These are phyloP conservation scores for Myripristis jacobus DNA, from an alignment of 2,797 vertebrate genomes.

Conservation along the genomic window DNA sequence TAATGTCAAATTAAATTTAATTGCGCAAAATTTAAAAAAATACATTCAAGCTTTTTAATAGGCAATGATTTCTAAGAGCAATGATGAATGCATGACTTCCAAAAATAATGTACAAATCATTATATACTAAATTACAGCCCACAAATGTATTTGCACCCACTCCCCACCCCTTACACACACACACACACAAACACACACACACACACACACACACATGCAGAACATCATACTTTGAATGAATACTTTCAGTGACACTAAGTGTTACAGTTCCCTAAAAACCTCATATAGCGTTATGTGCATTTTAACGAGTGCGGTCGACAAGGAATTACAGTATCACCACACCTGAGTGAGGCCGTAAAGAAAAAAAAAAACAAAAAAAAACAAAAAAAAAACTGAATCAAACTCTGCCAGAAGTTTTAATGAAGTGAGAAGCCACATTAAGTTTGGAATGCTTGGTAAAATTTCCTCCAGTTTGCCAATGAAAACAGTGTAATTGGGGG, in stretches of 20 bases:
- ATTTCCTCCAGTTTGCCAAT: constrained; percentile 55
- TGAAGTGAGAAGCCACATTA: constrained; percentile 66
- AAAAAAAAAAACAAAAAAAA: too few relatives aligned
- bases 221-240: not conserved
- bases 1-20: constrained; percentile 24
- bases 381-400: too few relatives aligned
- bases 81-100: not conserved
- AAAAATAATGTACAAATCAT: constrained; percentile 7
- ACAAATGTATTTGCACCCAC: not conserved
- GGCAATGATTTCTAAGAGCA: not conserved
- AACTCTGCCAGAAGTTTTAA: constrained; percentile 61
- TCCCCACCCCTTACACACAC: too few relatives aligned
- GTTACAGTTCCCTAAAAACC: constrained; percentile 16
- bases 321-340: constrained; percentile 38
- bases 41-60: not conserved
- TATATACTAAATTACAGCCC: constrained; percentile 2
- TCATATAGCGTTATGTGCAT: constrained; percentile 39
- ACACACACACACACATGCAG: not conserved
- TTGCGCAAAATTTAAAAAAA: not conserved
- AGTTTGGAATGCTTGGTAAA: constrained; percentile 45
- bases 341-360: constrained; percentile 64
- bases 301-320: constrained; percentile 46
- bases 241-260: not conserved
- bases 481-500: constrained; percentile 53
- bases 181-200: not conserved